phyloP scores from a whole-genome alignment of 2,888 invertebrate genomes.

The Gari tellinella region DNA sequence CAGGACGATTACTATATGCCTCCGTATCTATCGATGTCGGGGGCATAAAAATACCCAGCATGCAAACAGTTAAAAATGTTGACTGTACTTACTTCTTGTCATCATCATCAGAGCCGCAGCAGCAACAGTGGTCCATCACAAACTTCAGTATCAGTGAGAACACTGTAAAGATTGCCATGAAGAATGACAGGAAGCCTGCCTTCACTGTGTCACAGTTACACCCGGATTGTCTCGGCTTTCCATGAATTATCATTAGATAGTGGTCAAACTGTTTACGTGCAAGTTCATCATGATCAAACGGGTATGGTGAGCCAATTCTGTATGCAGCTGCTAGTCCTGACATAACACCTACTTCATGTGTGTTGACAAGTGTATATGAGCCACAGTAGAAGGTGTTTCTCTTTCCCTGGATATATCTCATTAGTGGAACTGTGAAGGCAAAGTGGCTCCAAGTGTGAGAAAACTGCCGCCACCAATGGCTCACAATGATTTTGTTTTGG shows the following conservation, averaged over 20 bases:
- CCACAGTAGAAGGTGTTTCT: constrained; percentile 73
- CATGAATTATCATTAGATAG: constrained; percentile 72
- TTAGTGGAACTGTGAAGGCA: constrained; percentile 74
- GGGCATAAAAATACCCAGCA: too few species aligned
- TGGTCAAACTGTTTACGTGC: constrained; percentile 76
- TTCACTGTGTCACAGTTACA: constrained; percentile 60
- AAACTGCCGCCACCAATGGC: constrained; percentile 76
- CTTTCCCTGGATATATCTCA: constrained; percentile 73
- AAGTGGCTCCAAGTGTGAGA: constrained; percentile 78
- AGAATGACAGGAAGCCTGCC: constrained; percentile 60
- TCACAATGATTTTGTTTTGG: constrained; percentile 66
- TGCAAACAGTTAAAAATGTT: too few species aligned
- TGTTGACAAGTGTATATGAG: constrained; percentile 75
- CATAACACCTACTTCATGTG: constrained; percentile 75
- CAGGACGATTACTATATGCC: too few species aligned
- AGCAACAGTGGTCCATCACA: constrained; percentile 31
- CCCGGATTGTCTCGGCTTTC: constrained; percentile 63
- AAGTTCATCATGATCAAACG: constrained; percentile 70
- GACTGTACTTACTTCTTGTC: constrained; percentile 10
- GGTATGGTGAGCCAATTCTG: constrained; percentile 73
- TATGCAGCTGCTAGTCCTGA: constrained; percentile 77
- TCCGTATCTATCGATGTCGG: too few species aligned
- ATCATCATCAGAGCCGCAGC: constrained; percentile 12
- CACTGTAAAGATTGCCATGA: constrained; percentile 62
- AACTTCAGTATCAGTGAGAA: constrained; percentile 56